phyloP scores from a whole-genome alignment of 2,113 vertebrate species.

The Scopus umbretta region DNA sequence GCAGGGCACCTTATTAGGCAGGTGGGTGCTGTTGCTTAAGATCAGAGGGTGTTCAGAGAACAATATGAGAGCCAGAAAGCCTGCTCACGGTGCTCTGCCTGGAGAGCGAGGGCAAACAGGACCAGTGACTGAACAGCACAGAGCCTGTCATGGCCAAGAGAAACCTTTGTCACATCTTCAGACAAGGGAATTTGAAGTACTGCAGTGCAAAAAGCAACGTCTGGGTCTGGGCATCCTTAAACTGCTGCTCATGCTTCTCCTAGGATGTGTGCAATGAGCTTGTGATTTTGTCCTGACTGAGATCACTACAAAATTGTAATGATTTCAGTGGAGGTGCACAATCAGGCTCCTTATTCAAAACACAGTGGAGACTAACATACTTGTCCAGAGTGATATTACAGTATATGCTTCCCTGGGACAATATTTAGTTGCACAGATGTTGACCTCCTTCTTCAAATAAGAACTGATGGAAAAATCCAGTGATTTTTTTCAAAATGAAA shows the following conservation, averaged over 20 bases:
- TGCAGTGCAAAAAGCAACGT: neutral
- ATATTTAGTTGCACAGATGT: neutral
- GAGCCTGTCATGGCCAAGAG: accelerated
- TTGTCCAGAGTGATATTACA: neutral
- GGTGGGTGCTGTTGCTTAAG: neutral
- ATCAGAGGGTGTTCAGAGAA: neutral
- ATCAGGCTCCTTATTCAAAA: neutral
- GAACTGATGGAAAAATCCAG: neutral
- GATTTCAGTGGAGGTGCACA: neutral
- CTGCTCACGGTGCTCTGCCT: accelerated
- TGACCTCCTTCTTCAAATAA: neutral
- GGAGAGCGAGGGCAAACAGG: neutral
- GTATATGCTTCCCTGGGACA: neutral
- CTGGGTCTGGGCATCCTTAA: neutral
- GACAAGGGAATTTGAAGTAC: neutral
- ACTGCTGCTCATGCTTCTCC: neutral
- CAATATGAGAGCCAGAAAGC: neutral
- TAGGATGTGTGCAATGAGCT: neutral
- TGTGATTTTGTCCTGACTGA: neutral
- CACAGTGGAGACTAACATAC: neutral
- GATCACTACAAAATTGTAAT: neutral
- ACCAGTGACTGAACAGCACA: accelerated
- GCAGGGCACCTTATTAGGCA: neutral
- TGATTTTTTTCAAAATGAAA: neutral
- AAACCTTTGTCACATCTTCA: neutral